Conservation (phyloP, 2,888 invertebrate genomes). For the Conops quadrifasciatus region DNA sequence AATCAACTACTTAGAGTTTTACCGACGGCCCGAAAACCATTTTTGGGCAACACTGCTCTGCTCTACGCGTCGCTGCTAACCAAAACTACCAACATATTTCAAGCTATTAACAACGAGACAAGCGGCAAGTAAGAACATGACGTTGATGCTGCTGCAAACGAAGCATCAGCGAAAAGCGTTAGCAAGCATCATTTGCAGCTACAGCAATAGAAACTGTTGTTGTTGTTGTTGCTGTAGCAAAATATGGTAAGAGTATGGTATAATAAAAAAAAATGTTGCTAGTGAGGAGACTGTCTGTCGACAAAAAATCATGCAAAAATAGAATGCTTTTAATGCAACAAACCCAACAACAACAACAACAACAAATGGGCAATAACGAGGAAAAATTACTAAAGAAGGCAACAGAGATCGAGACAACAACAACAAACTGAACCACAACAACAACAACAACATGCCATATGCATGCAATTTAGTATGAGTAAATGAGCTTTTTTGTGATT, state of each 20-base stretch:
- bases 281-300: not conserved
- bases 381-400: not conserved
- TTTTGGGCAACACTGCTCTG: not conserved
- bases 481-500: not conserved
- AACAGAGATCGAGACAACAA: not conserved
- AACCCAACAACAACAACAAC: slow-evolving; percentile 3
- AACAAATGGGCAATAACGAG: not conserved
- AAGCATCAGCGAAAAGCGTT: not conserved
- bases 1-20: slow-evolving; percentile 3
- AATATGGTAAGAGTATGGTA: not conserved
- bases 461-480: slow-evolving; percentile 15
- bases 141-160: slow-evolving; percentile 1
- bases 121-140: not conserved
- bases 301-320: not conserved
- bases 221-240: not conserved
- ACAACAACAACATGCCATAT: slow-evolving; percentile 12
- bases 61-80: not conserved
- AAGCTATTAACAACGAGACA: not conserved
- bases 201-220: not conserved
- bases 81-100: slow-evolving; percentile 4
- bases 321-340: slow-evolving; percentile 3
- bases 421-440: slow-evolving; percentile 3
- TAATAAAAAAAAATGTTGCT: not conserved
- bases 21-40: not conserved
- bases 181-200: not conserved